These are phyloP conservation scores for Catostylus mosaicus DNA, from an alignment of 30 jellyfish, hydroid and myxozoan species.

Conservation along the genomic window DNA sequence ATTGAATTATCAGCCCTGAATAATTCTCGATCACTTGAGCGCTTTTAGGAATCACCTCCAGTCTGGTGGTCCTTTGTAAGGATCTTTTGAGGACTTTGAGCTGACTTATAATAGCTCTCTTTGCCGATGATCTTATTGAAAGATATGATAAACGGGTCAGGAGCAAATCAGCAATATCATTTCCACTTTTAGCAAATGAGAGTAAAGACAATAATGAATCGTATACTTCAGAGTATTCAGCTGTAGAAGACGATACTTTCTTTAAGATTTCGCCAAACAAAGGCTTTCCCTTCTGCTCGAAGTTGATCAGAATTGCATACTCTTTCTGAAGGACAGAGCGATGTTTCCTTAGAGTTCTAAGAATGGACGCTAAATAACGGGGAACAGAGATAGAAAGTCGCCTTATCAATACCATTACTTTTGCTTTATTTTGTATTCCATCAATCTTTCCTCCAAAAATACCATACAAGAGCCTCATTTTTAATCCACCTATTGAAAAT, in stretches of 20 bases:
- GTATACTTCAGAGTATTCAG: neutral
- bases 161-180: constrained; percentile 38
- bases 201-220: neutral
- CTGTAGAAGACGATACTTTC: neutral
- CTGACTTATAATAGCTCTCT: constrained; percentile 14
- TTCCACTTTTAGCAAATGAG: neutral
- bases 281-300: neutral
- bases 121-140: neutral
- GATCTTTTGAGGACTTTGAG: constrained; percentile 18
- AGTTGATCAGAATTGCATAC: constrained; percentile 6
- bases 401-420: constrained; percentile 16
- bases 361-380: neutral
- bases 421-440: constrained; percentile 24
- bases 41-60: constrained; percentile 13
- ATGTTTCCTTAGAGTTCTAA: neutral
- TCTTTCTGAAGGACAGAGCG: constrained; percentile 13
- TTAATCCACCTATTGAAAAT: neutral
- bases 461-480: constrained; percentile 7
- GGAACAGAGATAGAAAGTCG: constrained; percentile 15
- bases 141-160: constrained; percentile 13
- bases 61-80: neutral
- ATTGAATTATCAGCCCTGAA: constrained; percentile 20
- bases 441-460: constrained; percentile 34
- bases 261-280: neutral
- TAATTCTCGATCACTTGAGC: constrained; percentile 10